Percentiles rank a stretch among this genome's conserved stretches.
These are phyloP conservation scores for Xenopus petersii DNA, from an alignment of 2,797 vertebrate genomes.

Conservation along the genomic window DNA sequence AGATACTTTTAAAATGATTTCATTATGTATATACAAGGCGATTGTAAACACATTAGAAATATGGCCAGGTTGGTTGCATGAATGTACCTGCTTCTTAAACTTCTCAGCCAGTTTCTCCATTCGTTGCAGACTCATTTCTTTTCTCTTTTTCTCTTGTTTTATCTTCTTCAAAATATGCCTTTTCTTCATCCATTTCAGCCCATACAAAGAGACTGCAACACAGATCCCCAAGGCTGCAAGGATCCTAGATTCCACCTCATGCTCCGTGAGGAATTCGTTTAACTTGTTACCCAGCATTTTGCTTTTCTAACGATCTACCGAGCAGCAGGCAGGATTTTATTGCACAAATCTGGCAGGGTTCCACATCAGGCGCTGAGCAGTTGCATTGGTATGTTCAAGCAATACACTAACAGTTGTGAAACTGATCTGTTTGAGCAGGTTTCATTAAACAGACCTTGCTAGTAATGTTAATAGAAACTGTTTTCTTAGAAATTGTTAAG, in stretches of 20 bases:
- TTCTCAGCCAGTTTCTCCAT: slow-evolving; percentile 15
- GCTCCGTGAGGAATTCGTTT: not conserved
- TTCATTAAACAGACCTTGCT: too few relatives aligned
- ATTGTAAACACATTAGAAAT: too few relatives aligned
- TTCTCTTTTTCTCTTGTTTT: not conserved
- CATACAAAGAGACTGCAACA: not conserved
- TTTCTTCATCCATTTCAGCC: not conserved
- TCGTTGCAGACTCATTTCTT: slow-evolving; percentile 3
- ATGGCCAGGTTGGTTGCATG: too few relatives aligned
- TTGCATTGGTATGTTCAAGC: not conserved
- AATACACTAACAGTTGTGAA: not conserved
- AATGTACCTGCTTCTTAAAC: slow-evolving; percentile 26
- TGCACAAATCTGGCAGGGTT: not conserved
- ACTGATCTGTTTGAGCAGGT: not conserved
- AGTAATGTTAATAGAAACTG: too few relatives aligned
- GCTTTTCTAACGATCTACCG: not conserved
- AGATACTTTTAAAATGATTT: too few relatives aligned
- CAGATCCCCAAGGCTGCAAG: slow-evolving; percentile 9
- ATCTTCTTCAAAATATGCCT: slow-evolving; percentile 13
- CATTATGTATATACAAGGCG: too few relatives aligned
- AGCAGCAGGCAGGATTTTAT: not conserved
- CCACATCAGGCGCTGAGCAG: not conserved
- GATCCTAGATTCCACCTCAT: not conserved
- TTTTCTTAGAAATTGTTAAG: too few relatives aligned
- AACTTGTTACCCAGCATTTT: not conserved